Evolutionary conservation across 2,888 invertebrate genomes (phyloP), one percentile per base, ranked within the genome.

Genomic region (Agapetus fuscipes): DNA sequence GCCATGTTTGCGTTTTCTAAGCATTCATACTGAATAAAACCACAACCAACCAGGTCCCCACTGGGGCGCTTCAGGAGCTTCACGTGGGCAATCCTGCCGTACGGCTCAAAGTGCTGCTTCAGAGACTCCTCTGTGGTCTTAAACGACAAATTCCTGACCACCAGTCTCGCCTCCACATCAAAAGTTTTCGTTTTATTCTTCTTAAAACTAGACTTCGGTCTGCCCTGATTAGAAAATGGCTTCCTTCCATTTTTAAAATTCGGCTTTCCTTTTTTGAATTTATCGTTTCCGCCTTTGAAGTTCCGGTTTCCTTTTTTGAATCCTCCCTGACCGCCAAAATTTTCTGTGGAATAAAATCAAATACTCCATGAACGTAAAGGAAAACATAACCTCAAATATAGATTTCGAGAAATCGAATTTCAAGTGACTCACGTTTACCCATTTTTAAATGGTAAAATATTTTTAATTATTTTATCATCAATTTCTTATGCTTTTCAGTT

Each of bases 21-120:
- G 12, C 74, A 72, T 34, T 75, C 75, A 55, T 79, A 95, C 57
- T 94, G 89, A 2, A 95, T 72, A 61, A 95, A 95, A 3, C 84
- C 90, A 61, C 90, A 93, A 3, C 94, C 94, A 1, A 85, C 80
- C 7, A 82, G 62, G 54, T 77, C 81, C 1, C 84, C 85, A 61
- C 85, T 80, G 1, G 80, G 68, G 46, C 74, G 78, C 51, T 76
- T 80, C n/a, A 86, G 57, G 24, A 91, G 56, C 51, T 80, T 79
- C 1, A 89, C 72, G 52, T 89, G 85, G 46, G 74, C 72, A 2
- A 93, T 71, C 17, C 75, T 72, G 0, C 93, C 93, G 64, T 74
- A 87, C 44, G 78, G 64, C 2, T 70, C 64, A 59, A 89, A 90
- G 52, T 84, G 72, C 35, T 79, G 68, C 40, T 65, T 70, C 2